Evolutionary conservation across 1,140 invertebrate species (phyloP).

Genomic region (Drosophila willistoni): DNA sequence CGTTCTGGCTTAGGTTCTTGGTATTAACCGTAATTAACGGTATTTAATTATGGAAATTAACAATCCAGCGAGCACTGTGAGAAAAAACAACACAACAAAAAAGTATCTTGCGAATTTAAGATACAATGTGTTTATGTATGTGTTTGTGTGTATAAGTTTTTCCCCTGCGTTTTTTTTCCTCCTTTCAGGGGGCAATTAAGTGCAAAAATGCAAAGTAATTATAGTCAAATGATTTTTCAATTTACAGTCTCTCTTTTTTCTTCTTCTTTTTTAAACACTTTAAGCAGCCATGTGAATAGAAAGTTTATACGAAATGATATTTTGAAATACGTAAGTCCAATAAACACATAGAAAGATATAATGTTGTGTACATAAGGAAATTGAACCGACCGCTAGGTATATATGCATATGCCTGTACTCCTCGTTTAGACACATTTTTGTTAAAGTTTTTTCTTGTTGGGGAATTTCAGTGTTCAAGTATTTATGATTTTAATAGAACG

Average conservation of each 20-base stretch:
- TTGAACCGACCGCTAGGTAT: constrained; percentile 69
- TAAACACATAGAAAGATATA: constrained; percentile 9
- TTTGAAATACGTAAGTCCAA: constrained; percentile 9
- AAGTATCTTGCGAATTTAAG: constrained; percentile 15
- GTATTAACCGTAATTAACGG: constrained; percentile 66
- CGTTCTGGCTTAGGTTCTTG: constrained; percentile 17
- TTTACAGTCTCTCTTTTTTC: constrained; percentile 48
- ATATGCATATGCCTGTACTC: constrained; percentile 79
- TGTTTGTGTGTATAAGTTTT: constrained; percentile 43
- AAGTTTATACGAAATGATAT: constrained; percentile 62
- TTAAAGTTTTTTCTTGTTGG: not conserved
- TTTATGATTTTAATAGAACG: constrained; percentile 19
- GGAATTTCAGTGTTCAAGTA: constrained; percentile 30
- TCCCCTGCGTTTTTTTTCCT: constrained; percentile 32
- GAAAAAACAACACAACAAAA: constrained; percentile 45
- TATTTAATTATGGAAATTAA: constrained; percentile 80
- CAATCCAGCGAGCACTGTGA: constrained; percentile 54
- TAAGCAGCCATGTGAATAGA: constrained; percentile 71
- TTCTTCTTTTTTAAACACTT: constrained; percentile 27
- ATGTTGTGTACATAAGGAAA: constrained; percentile 34
- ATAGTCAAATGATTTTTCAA: constrained; percentile 79
- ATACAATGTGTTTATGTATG: constrained; percentile 28
- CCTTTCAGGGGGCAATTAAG: constrained; percentile 59
- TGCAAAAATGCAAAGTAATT: constrained; percentile 80
- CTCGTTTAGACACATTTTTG: constrained; percentile 76